A percentile compares a stretch with the other conserved stretches of the same genome.
These are phyloP conservation scores for Clarias pachynema DNA, from an alignment of 2,797 vertebrate species.

Conservation along the genomic window DNA sequence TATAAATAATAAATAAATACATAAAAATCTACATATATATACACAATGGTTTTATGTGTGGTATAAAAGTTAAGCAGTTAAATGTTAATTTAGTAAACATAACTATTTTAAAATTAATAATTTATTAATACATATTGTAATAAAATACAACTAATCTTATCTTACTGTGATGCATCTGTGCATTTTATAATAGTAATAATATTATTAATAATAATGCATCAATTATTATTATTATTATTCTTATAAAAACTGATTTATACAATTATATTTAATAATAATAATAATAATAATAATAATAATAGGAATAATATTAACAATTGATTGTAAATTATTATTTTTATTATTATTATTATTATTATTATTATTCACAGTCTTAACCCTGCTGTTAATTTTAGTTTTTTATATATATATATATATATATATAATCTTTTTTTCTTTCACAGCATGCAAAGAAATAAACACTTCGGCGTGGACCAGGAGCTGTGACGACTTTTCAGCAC, in stretches of 20 bases:
- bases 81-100: background rate
- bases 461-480: constrained; percentile 20
- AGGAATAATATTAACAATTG: too few species aligned
- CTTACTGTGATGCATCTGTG: background rate
- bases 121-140: background rate
- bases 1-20: background rate
- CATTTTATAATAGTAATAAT: background rate
- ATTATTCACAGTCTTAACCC: background rate
- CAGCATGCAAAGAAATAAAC: constrained; percentile 69
- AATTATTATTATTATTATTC: background rate
- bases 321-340: background rate
- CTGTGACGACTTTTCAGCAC: constrained; percentile 22
- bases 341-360: background rate
- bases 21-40: background rate
- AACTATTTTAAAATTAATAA: background rate
- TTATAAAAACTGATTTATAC: background rate
- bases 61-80: background rate
- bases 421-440: constrained; percentile 13
- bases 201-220: background rate
- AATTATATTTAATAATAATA: too few species aligned
- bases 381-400: background rate
- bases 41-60: background rate
- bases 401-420: constrained; percentile 3
- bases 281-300: too few species aligned
- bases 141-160: background rate